phyloP scores from a whole-genome alignment of 1,140 invertebrate genomes.

The Hermatobates lingyangjiaoensis region DNA sequence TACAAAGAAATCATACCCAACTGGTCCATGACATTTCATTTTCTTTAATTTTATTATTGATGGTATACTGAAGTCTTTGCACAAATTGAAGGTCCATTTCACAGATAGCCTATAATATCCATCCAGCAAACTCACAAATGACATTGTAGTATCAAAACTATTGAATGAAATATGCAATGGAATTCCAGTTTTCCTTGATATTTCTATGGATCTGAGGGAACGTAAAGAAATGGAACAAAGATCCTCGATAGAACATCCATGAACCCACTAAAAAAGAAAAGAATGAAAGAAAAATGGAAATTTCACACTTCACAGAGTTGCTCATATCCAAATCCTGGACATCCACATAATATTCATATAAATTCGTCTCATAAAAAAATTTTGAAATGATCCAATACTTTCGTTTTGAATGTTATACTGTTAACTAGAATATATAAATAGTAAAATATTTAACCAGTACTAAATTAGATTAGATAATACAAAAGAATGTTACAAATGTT shows the following conservation, averaged over 20 bases:
- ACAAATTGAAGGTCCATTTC: slow-evolving; percentile 81
- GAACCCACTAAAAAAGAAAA: slow-evolving; percentile 38
- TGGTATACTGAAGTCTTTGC: slow-evolving; percentile 55
- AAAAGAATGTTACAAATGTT: too few species aligned
- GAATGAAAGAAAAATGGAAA: slow-evolving; percentile 4
- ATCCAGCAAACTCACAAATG: slow-evolving; percentile 66
- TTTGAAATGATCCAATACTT: too few species aligned
- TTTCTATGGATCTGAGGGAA: slow-evolving; percentile 43
- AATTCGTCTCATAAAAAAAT: too few species aligned
- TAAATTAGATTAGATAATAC: too few species aligned
- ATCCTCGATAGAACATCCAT: slow-evolving; percentile 61
- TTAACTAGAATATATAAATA: too few species aligned
- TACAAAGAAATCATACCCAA: slow-evolving; percentile 36
- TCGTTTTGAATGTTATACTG: too few species aligned
- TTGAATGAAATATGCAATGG: slow-evolving; percentile 53
- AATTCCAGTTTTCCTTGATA: slow-evolving; percentile 55
- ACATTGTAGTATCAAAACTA: slow-evolving; percentile 35
- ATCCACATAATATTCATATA: too few species aligned
- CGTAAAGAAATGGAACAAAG: slow-evolving; percentile 56
- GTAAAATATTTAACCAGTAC: too few species aligned
- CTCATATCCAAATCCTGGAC: too few species aligned
- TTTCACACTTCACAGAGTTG: too few species aligned
- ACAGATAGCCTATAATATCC: slow-evolving; percentile 73
- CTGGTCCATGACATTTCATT: slow-evolving; percentile 71
- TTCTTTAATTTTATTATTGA: slow-evolving; percentile 47